Evolutionary conservation across 2,113 vertebrate genomes (phyloP), one percentile per base, ranked within the genome.

Genomic region (Ptyas mucosa): DNA sequence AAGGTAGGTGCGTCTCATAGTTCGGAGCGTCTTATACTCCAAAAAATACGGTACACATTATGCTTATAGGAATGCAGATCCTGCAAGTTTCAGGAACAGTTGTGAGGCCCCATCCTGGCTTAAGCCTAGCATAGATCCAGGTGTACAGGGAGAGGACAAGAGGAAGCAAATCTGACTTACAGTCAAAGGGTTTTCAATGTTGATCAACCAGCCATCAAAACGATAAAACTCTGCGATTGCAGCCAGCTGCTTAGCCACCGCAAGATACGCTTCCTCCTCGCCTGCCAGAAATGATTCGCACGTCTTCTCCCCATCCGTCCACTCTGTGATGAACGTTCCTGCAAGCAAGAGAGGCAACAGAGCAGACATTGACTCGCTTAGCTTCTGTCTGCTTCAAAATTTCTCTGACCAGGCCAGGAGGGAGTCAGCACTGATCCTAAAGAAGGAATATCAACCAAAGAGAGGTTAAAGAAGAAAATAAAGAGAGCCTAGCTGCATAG

Each of bases 301-400:
- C n/a, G 93, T 89, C 58, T 87, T 94, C 1, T 90, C 96, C 0
- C 99, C 99, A 0, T 98, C 97, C 0, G 24, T 95, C 99, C 98
- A 99, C 97, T 99, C 99, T 0, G 99, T 99, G 97, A 99, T 99
- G 94, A 99, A 99, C 0, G 99, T 99, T 39, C 99, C 99, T 99
- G 95, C 0, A 34, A 58, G 51, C 0, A 8, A 0, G 0, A 91
- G 29, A 10, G 20, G 2, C 10, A 3, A 2, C 1, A 15, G 49
- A 53, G 8, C 9, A 52, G 49, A n/a, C 23, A 24, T 0, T 34
- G 21, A 8, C 0, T 10, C 5, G 8, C 23, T 26, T 4, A 1
- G 24, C 85, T 29, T 10, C 61, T 0, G 1, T 15, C 52, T 39
- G 0, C 0, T 52, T 18, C 39, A 49, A 87, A 90, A 64, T 4